Base-by-base conservation (phyloP, 2,888 invertebrate genomes). In the Drosophila greeni region DNA sequence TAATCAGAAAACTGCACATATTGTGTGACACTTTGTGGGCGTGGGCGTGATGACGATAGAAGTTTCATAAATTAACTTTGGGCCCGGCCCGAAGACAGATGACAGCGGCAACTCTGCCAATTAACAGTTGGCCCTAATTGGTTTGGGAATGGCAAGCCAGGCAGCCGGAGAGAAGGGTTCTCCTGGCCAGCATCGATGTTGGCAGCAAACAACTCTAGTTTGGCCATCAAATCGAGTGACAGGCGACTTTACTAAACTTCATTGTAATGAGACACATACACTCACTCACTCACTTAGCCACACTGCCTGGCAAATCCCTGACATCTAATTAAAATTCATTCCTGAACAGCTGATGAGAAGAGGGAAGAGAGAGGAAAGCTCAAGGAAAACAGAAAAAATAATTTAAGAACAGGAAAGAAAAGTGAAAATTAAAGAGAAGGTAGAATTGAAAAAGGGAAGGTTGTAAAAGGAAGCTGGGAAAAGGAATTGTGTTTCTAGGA, bases 241-340 rank as follows among this genome's bases (percentile, higher is more conserved):
- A 66, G 62, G 52, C 64, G 60, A 42, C 53, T 62, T 62, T 43
- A 12, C 42, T 16, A 24, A 62, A 62, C 66, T 66, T 24, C 61
- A 52, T 36, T 36, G 52, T 43, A 62, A 62, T 52, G 31, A 33
- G 62, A n/a, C 36, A 66, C 51, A 40, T 18, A 4, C 45, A 5
- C n/a, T 16, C 51, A 49, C 51, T 12, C 34, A 8, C 23, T 23
- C 54, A n/a, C 20, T 29, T 20, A 20, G 2, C 20, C 34, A 51
- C 51, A 18, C 54, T 36, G 24, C 39, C 61, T 64, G 64, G 45
- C 36, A 60, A 70, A 53, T 67, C 71, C 48, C 52, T 53, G 70
- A 43, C 70, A 62, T 48, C 61, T 66, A 59, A 69, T 69, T 49
- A 66, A 51, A 47, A 42, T 40, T 48, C 40, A 48, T 29, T 61